Conservation (phyloP, 2,113 vertebrate genomes). For the Megatriorchis doriae region DNA sequence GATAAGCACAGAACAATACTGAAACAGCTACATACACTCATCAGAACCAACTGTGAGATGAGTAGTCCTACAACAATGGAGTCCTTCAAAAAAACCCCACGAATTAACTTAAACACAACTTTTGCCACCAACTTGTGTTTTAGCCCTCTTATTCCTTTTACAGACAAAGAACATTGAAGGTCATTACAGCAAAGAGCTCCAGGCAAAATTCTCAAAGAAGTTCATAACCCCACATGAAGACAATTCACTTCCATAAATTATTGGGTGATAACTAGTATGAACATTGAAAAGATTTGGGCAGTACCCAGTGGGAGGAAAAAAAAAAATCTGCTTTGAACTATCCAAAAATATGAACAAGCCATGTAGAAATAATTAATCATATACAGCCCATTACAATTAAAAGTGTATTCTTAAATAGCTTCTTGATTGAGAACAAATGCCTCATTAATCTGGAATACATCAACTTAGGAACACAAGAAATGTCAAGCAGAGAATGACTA, state of each 20-base stretch:
- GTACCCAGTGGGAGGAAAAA: neutral
- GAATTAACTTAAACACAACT: slow-evolving; percentile 22
- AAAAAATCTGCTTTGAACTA: slow-evolving; percentile 44
- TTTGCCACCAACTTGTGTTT: neutral
- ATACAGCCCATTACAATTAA: slow-evolving; percentile 74
- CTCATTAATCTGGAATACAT: slow-evolving; percentile 76
- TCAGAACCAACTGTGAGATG: neutral
- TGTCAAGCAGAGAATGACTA: slow-evolving; percentile 69
- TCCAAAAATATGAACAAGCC: slow-evolving; percentile 62
- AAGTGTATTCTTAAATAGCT: slow-evolving; percentile 74
- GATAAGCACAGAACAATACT: neutral
- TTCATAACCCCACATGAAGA: slow-evolving; percentile 1
- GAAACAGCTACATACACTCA: neutral
- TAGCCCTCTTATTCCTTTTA: slow-evolving; percentile 1
- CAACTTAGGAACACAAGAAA: slow-evolving; percentile 67
- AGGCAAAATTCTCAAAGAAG: slow-evolving; percentile 50
- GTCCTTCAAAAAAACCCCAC: neutral
- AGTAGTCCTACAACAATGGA: slow-evolving; percentile 18
- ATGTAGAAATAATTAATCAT: slow-evolving; percentile 75
- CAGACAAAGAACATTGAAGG: neutral
- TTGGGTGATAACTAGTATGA: neutral
- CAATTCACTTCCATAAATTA: slow-evolving; percentile 41
- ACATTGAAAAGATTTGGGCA: slow-evolving; percentile 18
- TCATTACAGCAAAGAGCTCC: neutral
- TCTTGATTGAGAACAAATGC: slow-evolving; percentile 79